Evolutionary conservation across 2,113 vertebrate species (phyloP).

Genomic region (Diadophis punctatus): DNA sequence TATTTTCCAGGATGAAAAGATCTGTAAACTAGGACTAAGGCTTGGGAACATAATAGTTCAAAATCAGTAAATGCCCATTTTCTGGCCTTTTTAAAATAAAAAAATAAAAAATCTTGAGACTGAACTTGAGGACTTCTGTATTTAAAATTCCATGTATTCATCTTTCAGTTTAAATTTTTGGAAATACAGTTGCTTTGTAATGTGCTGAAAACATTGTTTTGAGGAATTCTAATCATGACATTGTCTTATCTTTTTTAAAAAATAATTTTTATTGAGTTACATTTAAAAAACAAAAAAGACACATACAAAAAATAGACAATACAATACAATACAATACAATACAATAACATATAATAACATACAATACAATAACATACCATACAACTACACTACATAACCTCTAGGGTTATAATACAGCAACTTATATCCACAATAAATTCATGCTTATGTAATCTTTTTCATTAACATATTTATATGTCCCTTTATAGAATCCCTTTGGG

Average conservation of each 20-base stretch:
- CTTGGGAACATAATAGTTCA: constrained; percentile 30
- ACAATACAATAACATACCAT: too few species aligned
- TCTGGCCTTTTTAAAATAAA: constrained; percentile 8
- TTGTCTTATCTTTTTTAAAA: neutral
- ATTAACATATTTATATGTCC: too few species aligned
- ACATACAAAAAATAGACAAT: too few species aligned
- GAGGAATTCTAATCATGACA: neutral
- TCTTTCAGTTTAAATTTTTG: neutral
- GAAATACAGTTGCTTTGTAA: neutral
- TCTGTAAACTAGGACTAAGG: constrained; percentile 15
- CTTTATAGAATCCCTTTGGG: too few species aligned
- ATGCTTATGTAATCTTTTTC: too few species aligned
- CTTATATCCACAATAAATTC: too few species aligned
- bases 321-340: too few species aligned
- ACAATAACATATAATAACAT: too few species aligned
- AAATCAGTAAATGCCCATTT: constrained; percentile 22
- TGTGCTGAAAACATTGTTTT: neutral
- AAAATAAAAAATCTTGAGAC: neutral
- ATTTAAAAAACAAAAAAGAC: too few species aligned
- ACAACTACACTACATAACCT: too few species aligned
- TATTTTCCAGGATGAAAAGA: constrained; percentile 34
- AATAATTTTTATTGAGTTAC: too few species aligned
- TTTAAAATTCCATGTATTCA: neutral
- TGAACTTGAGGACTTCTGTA: neutral
- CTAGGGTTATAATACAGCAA: too few species aligned